Base-by-base conservation (phyloP, 2,797 vertebrate species). In the Staurois parvus region DNA sequence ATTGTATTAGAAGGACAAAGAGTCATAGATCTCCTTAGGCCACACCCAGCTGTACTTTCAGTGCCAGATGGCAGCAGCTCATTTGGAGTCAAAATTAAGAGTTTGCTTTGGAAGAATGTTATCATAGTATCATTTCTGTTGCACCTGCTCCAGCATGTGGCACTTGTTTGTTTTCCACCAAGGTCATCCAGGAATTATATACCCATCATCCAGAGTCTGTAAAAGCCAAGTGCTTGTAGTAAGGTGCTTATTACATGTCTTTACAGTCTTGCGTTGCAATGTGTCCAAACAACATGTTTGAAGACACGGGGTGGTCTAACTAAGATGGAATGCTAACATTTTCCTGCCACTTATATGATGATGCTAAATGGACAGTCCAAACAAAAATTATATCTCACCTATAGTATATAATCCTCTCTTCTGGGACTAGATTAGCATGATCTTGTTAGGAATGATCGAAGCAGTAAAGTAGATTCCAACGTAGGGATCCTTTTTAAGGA, bases 161-260 rank as follows among this genome's bases (percentile, higher is more conserved):
- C 66, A 48, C 52, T n/a, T 89, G 86, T 89, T 92, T 91, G 88
- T 45, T 92, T 91, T 89, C 81, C 69, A 87, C 83, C 89, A 92
- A 92, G 89, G 91, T 91, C 88, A 84, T 45, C 86, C 85, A 89
- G 84, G 86, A 89, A 90, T 88, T 89, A 85, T 87, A 90, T 89
- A 81, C 84, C 88, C 81, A 56, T 88, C 79, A 88, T 84, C 32
- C 56, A 34, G 81, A 24, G 30, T 84, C 24, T 62, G 74, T 59
- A 66, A 69, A 72, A 72, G 76, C n/a, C 24, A 59, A 80, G 64
- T 76, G 66, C 70, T 30, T 40, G 34, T 52, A 34, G 52, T 66
- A 70, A 70, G 67, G 42, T 52, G 78, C 78, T 80, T 70, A 37
- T 32, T 42, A 24, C 19, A 21, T 32, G 78, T 19, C 66, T 69